Evolutionary conservation across 2,888 invertebrate species (phyloP), one percentile per base, ranked within the genome.

Genomic region (Chirona hameri): DNA sequence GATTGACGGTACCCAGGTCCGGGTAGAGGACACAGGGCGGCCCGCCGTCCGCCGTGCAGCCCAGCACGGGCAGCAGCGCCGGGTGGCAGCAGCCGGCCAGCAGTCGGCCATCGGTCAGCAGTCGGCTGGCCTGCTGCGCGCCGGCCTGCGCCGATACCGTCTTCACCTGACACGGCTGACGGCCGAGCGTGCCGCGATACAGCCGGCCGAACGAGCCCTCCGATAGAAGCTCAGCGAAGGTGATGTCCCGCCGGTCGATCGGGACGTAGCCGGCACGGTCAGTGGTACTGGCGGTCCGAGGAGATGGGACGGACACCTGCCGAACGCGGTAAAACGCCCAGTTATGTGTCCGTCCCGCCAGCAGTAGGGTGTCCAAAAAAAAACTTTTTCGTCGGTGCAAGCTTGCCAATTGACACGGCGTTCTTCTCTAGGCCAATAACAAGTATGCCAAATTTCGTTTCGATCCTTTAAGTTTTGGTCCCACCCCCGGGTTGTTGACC

Each of bases 11-110:
- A 52, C 82, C 82, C 31, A 84, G 84, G 39, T 84, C 84, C 39
- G 85, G 84, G 60, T 85, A 85, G 80, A 85, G 84, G 29, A 85
- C 84, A 29, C 84, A 84, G 18, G 85, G 85, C 24, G 82, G 83
- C 24, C 84, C 84, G 12, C 83, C 83, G 69, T 82, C 83, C 12
- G 83, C 80, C 15, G 83, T 83, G 81, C 85, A 84, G 65, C 85
- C 85, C 46, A 85, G n/a, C 76, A 83, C 84, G 1, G 85, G 83
- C 39, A 85, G 83, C 57, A 85, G 83, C 81, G 84, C 81, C 52
- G 83, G 83, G 82, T 85, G 85, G 60, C 82, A 82, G 14, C 84
- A 82, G 24, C 84, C 85, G 0, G 84, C 83, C 81, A 84, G 76
- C 76, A 85, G 83, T 31, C 84, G 83, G 0, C 85, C 85, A 65